phyloP scores from a whole-genome alignment of 2,888 invertebrate species.

The Scaeva pyrastri region DNA sequence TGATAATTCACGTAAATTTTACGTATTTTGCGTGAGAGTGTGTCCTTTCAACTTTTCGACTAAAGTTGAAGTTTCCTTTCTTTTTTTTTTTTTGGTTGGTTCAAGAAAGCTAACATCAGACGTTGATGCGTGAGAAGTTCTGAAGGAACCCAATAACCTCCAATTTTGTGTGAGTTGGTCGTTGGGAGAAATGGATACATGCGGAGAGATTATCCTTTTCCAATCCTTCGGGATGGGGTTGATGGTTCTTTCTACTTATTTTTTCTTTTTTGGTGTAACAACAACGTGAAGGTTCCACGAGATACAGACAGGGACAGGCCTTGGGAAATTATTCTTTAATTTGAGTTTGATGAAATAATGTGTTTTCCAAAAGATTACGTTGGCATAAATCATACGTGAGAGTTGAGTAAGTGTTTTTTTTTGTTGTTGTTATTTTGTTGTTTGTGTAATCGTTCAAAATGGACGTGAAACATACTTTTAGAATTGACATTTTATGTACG shows the following conservation, averaged over 20 bases:
- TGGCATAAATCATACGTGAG: slow-evolving; percentile 63
- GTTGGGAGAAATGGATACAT: slow-evolving; percentile 27
- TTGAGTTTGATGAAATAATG: slow-evolving; percentile 75
- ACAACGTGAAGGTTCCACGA: slow-evolving; percentile 13
- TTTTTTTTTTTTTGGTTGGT: not conserved
- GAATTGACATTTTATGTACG: slow-evolving; percentile 71
- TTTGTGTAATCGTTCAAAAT: slow-evolving; percentile 13
- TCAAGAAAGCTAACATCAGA: slow-evolving; percentile 26
- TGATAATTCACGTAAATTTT: slow-evolving; percentile 49
- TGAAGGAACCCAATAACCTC: slow-evolving; percentile 20
- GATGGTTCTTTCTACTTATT: not conserved
- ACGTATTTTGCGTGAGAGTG: slow-evolving; percentile 41
- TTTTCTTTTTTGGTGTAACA: not conserved
- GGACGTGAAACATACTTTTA: slow-evolving; percentile 41
- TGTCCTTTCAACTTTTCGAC: slow-evolving; percentile 52
- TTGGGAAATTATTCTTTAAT: slow-evolving; percentile 71
- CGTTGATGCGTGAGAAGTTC: slow-evolving; percentile 34
- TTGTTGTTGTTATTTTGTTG: not conserved
- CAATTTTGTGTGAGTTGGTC: not conserved
- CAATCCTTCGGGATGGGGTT: not conserved
- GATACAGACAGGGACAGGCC: slow-evolving; percentile 36
- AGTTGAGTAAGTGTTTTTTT: slow-evolving; percentile 12
- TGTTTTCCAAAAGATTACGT: slow-evolving; percentile 68
- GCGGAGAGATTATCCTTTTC: slow-evolving; percentile 42
- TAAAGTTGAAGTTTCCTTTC: slow-evolving; percentile 17